Evolutionary conservation across 53 echinoderm and acorn worm species (phyloP).

Genomic region (Hippasteria phrygiana): DNA sequence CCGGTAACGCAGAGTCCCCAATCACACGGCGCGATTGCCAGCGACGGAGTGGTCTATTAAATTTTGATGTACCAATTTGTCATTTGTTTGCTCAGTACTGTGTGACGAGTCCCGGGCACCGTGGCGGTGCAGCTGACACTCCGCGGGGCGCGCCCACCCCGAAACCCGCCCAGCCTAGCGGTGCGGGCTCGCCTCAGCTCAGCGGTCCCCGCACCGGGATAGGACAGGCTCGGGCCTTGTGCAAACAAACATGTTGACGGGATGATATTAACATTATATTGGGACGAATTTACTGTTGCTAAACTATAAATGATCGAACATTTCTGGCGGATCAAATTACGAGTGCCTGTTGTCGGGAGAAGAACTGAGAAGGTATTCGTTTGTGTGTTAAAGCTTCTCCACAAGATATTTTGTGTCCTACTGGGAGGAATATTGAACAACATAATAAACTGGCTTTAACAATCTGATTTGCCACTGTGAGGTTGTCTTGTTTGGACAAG

Average conservation of each 20-base stretch:
- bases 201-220: conserved; percentile 46
- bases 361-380: conserved; percentile 5
- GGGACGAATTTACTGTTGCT: conserved; percentile 65
- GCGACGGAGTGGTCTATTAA: conserved; percentile 77
- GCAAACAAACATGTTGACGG: conserved; percentile 74
- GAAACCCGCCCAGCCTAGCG: conserved; percentile 27
- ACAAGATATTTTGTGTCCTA: background rate
- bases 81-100: conserved; percentile 73
- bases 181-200: conserved; percentile 36
- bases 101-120: conserved; percentile 60
- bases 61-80: conserved; percentile 76
- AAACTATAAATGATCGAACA: conserved; percentile 44
- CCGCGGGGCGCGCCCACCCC: conserved; percentile 65
- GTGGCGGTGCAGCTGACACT: conserved; percentile 64
- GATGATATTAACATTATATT: conserved; percentile 47
- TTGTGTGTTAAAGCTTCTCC: conserved; percentile 39
- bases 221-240: conserved; percentile 57
- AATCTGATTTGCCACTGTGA: conserved; percentile 33
- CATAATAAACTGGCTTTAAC: conserved; percentile 6
- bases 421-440: conserved; percentile 36
- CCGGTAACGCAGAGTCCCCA: conserved; percentile 54
- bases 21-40: conserved; percentile 68
- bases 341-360: conserved; percentile 3
- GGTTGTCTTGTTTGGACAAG: conserved; percentile 64
- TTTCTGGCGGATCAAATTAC: conserved; percentile 58